Base-by-base conservation (phyloP, 2,888 invertebrate genomes). In the Oscheius sp. region DNA sequence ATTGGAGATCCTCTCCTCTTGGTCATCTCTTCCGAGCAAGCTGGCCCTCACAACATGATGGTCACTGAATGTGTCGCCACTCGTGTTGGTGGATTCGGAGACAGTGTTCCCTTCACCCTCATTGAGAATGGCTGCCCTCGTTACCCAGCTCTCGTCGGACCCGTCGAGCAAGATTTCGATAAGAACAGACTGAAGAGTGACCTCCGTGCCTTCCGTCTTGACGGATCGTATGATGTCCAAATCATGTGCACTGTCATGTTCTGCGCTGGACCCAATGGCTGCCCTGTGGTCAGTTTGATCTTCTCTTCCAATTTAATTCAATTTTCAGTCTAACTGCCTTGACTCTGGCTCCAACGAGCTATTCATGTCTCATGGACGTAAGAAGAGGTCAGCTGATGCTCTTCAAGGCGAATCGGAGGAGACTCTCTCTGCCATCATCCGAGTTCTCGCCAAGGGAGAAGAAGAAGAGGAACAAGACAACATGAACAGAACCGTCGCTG, bases 41-140 rank as follows among this genome's bases (percentile, higher is more conserved):
- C 88, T 58, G 88, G 88, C 25, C 88, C 88, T 7, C 86, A 87
- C 79, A 88, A 88, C 75, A 88, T 88, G 88, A 88, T 88, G 88
- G 78, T 88, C 41, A 86, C 88, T 68, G 88, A 88, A 63, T 88
- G 88, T 74, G 84, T 84, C n/a, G 88, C 88, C 23, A 88, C 84
- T 9, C 78, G 88, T 41, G 85, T 87, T 58, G 88, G 88, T 7
- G 88, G 88, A 53, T 85, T 81, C 73, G 88, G 88, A 58, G 87
- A 88, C 63, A 75, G 83, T 27, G 86, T 88, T 18, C 88, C 88
- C 21, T 88, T 88, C 81, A 86, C 86, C 43, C 84, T 88, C 61
- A 88, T 88, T 58, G 88, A 88, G 74, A 87, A 87, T 55, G 87
- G 87, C 25, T 88, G 88, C 53, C 87, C 87, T 12, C 79, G 88